Base-by-base conservation (phyloP, 2,888 invertebrate species). In the Ormyrus pomaceus region DNA sequence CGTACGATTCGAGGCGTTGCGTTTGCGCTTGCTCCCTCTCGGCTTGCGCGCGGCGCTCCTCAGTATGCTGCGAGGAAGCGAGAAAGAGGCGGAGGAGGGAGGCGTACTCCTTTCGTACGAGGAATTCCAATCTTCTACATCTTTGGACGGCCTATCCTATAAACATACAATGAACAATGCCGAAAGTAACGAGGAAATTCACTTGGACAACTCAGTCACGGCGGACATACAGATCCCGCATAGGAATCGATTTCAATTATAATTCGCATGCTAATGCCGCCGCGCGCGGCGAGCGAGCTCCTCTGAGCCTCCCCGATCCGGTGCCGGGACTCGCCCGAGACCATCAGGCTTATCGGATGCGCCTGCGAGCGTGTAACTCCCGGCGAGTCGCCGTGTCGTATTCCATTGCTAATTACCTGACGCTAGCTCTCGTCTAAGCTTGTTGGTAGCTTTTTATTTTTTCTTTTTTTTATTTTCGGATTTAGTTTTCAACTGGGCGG, bases 161-260 rank as follows among this genome's bases (percentile, higher is more conserved):
- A 87, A 88, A 83, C 87, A 87, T 86, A 87, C 88, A 88, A 88
- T 88, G 84, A 86, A 82, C 83, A 83, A 84, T 84, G 82, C 82
- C 80, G 81, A 84, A 84, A 82, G 81, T 80, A 83, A 86, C 81
- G 82, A 83, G 84, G 84, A 84, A 87, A 85, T 84, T 81, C 74
- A 86, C 87, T 87, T 87, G 79, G 87, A 87, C 87, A 84, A 86
- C 83, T 66, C 81, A 74, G 82, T 80, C 79, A 74, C 77, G 69
- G 7, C 58, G 50, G 11, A 68, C 64, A 58, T 56, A 72, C 76
- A 45, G 70, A 79, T 74, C 55, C 50, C 74, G 75, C 76, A 79
- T 80, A 76, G 69, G 69, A 82, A 78, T 75, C 50, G 55, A 75
- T 81, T 65, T 65, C 72, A 72, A 82, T 82, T 82, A 80, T 73